Percentiles rank a stretch among this genome's conserved stretches.
phyloP scores from a whole-genome alignment of 2,888 invertebrate genomes.

The Polyommatus iphigenia region DNA sequence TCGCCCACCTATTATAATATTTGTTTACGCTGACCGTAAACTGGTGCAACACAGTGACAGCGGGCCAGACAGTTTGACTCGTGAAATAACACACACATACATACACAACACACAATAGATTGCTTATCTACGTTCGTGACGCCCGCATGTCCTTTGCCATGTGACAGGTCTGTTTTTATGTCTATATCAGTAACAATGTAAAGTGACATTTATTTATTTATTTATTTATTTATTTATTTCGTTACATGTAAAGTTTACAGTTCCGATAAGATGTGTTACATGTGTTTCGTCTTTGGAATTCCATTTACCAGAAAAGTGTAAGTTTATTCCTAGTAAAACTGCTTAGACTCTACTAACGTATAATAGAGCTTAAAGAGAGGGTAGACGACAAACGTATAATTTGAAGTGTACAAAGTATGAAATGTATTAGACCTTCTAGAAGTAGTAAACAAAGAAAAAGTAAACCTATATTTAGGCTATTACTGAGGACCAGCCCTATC shows the following conservation, averaged over 20 bases:
- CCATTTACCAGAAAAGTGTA: background rate
- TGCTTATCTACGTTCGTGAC: constrained; percentile 23
- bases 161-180: constrained; percentile 23
- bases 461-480: background rate
- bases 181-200: constrained; percentile 2
- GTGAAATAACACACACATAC: constrained; percentile 26
- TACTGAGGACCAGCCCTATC: too few relatives aligned
- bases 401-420: background rate
- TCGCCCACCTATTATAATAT: constrained; percentile 66
- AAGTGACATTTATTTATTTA: too few relatives aligned
- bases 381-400: background rate
- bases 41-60: constrained; percentile 53
- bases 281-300: constrained; percentile 1
- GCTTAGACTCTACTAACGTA: background rate
- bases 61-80: constrained; percentile 31
- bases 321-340: background rate
- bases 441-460: background rate
- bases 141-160: background rate
- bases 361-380: background rate
- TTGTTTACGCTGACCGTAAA: constrained; percentile 74
- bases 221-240: too few relatives aligned
- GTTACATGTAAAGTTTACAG: too few relatives aligned
- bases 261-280: too few relatives aligned
- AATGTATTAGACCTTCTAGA: background rate
- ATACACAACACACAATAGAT: constrained; percentile 22